Conservation (phyloP, 2,113 vertebrate species). For the Harpagus bidentatus region DNA sequence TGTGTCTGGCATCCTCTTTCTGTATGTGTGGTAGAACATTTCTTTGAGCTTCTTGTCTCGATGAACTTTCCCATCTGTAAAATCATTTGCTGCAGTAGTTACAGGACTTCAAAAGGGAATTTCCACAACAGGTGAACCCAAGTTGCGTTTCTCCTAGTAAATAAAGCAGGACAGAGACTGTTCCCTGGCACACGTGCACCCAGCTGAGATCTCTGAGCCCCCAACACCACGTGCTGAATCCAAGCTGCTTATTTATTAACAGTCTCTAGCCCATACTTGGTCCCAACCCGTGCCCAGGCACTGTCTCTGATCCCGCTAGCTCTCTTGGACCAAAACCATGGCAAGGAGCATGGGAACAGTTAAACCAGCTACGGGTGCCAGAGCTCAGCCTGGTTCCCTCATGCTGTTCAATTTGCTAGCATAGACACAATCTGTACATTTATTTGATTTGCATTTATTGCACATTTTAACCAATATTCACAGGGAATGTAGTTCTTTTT, state of each 20-base stretch:
- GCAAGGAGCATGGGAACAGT: not conserved
- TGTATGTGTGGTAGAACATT: not conserved
- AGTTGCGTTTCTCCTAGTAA: not conserved
- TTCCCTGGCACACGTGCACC: not conserved
- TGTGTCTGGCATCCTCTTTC: not conserved
- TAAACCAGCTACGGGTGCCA: not conserved
- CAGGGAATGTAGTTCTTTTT: not conserved
- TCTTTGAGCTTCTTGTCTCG: not conserved
- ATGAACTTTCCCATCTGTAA: not conserved
- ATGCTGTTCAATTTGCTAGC: not conserved
- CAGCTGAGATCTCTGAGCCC: not conserved
- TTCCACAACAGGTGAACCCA: not conserved
- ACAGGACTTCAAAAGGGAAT: not conserved
- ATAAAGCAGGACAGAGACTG: not conserved
- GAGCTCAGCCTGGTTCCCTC: not conserved
- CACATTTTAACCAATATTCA: not conserved
- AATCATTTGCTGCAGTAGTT: not conserved
- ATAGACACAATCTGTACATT: not conserved
- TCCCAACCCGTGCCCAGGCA: not conserved
- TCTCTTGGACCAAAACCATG: not conserved
- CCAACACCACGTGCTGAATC: rapidly evolving
- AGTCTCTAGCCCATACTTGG: not conserved
- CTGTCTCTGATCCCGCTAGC: not conserved
- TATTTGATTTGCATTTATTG: not conserved
- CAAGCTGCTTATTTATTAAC: not conserved